A percentile compares a stretch with the other conserved stretches of the same genome.
These are phyloP conservation scores for Atta texana DNA, from an alignment of 1,140 invertebrate genomes.

Conservation along the genomic window DNA sequence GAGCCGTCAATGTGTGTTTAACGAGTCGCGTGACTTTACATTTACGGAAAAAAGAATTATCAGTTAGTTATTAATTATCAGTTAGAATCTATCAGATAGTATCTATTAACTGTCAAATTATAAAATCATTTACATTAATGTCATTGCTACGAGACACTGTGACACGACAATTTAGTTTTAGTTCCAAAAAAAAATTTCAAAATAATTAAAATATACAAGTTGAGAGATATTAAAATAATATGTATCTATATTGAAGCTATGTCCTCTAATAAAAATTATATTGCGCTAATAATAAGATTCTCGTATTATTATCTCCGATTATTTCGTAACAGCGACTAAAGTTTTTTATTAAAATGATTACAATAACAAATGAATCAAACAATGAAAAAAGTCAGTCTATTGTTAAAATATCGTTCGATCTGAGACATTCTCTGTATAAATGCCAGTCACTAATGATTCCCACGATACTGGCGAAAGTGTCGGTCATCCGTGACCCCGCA, in stretches of 20 bases:
- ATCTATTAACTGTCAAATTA: background rate
- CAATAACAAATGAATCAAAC: slow-evolving; percentile 7
- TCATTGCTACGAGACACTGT: background rate
- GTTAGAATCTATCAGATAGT: background rate
- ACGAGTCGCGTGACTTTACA: background rate
- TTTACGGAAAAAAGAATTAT: background rate
- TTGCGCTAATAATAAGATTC: background rate
- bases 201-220: no score
- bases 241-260: background rate
- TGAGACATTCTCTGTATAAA: background rate
- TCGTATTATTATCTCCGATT: background rate
- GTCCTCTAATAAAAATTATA: background rate
- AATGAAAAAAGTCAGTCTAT: background rate
- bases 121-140: slow-evolving; percentile 13
- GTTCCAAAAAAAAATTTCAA: background rate
- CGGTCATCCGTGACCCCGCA: slow-evolving; percentile 27
- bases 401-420: slow-evolving; percentile 1
- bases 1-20: background rate
- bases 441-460: slow-evolving; percentile 27
- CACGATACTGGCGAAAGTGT: slow-evolving; percentile 26
- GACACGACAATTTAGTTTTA: background rate
- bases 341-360: no score
- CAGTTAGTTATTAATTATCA: background rate
- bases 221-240: background rate
- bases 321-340: background rate